These are phyloP conservation scores for Macrobrachium nipponense DNA, from an alignment of 1,140 invertebrate genomes.

Conservation along the genomic window DNA sequence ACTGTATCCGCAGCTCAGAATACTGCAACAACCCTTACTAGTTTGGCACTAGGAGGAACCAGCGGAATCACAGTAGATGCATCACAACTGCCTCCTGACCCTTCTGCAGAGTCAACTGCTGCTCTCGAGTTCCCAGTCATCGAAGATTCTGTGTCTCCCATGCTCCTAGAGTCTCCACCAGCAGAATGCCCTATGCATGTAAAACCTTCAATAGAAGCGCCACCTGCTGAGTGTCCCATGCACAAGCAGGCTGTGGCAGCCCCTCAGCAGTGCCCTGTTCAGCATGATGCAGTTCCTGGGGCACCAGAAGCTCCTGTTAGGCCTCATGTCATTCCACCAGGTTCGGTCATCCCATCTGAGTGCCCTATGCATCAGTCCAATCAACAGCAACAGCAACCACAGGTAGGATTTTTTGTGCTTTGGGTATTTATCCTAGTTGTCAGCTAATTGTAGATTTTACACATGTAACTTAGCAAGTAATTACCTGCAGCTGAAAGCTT, in stretches of 20 bases:
- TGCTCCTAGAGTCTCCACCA: no score
- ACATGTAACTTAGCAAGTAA: background rate
- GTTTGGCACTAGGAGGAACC: constrained; percentile 3
- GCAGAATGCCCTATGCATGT: background rate
- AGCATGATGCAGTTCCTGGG: background rate
- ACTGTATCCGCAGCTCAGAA: constrained; percentile 45
- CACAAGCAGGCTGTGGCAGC: background rate
- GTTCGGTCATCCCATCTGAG: constrained; percentile 36
- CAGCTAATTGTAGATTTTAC: background rate
- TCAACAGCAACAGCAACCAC: constrained; percentile 16
- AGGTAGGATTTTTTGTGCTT: constrained; percentile 23
- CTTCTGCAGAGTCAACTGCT: background rate
- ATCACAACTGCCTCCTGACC: constrained; percentile 14
- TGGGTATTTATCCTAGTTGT: background rate
- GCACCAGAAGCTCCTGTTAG: background rate
- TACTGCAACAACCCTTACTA: constrained; percentile 43
- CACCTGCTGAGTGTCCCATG: constrained; percentile 19
- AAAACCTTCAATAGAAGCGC: background rate
- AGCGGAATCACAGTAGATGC: background rate
- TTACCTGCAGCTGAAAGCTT: no score
- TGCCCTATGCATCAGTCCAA: constrained; percentile 56
- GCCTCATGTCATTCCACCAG: background rate
- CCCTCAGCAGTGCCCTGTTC: constrained; percentile 44
- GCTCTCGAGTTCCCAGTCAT: no score
- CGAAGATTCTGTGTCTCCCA: no score